Percentiles rank a stretch among this genome's conserved stretches.
Evolutionary conservation across 2,113 vertebrate genomes (phyloP).

Genomic region (Lipotes vexillifer): DNA sequence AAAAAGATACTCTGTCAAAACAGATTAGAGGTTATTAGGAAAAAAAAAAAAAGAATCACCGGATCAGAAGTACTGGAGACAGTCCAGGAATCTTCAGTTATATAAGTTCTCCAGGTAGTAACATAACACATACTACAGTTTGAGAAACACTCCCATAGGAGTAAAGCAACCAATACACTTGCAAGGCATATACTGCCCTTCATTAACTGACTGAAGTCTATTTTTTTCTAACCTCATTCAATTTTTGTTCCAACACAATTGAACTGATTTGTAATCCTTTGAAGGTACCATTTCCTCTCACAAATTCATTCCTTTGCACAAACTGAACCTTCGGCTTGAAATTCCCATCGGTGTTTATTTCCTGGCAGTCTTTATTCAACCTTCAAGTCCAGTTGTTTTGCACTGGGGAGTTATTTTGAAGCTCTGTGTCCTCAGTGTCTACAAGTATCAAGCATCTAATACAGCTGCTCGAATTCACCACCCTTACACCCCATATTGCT

Average conservation of each 20-base stretch:
- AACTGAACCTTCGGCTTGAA: neutral
- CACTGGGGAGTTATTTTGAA: neutral
- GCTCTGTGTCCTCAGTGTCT: neutral
- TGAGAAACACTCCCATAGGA: neutral
- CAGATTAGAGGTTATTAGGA: too few relatives aligned
- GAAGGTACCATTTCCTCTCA: neutral
- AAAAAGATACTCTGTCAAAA: too few relatives aligned
- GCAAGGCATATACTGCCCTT: neutral
- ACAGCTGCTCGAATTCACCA: neutral
- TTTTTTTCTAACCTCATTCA: neutral
- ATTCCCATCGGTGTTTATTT: neutral
- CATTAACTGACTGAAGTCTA: neutral
- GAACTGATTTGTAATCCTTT: neutral
- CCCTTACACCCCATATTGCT: rapidly evolving
- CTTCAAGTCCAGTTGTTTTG: neutral
- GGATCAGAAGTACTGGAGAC: neutral
- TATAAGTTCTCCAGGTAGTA: neutral
- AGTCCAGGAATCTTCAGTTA: neutral
- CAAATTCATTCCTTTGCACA: neutral
- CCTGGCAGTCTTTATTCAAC: neutral
- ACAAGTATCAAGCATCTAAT: neutral
- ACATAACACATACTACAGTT: neutral
- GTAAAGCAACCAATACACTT: neutral
- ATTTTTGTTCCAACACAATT: neutral
- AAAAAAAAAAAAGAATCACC: too few relatives aligned